These are phyloP conservation scores for Sternotherus odoratus DNA, from an alignment of 2,797 vertebrate genomes.

Conservation along the genomic window DNA sequence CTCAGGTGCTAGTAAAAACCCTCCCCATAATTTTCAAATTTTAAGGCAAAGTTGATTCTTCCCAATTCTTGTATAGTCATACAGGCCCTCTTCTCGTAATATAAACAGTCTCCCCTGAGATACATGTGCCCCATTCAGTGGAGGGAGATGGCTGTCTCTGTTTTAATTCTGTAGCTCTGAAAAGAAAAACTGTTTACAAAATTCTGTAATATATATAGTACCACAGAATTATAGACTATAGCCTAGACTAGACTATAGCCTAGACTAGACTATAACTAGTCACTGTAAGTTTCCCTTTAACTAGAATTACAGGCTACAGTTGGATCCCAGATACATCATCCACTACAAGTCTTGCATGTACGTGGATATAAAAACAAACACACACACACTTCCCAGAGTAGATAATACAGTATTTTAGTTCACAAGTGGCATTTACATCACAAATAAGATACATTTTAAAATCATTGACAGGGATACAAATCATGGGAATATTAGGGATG, in stretches of 20 bases:
- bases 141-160: not conserved
- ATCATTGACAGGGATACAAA: not conserved
- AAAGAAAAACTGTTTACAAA: not conserved
- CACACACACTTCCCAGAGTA: fast-evolving
- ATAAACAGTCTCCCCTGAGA: constrained; percentile 11
- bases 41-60: not conserved
- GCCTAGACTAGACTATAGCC: no score
- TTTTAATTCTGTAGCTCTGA: not conserved
- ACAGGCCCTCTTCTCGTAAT: not conserved
- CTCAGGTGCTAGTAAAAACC: not conserved
- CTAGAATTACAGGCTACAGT: not conserved
- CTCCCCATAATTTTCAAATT: constrained; percentile 2
- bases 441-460: not conserved
- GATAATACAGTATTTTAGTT: not conserved
- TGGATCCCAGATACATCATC: not conserved
- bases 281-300: not conserved
- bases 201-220: not conserved
- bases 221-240: not conserved
- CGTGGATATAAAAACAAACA: not conserved
- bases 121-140: not conserved
- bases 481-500: not conserved
- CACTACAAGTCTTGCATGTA: not conserved
- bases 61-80: not conserved
- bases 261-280: no score
- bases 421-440: not conserved